Conservation (phyloP, 2,888 invertebrate genomes). For the Monoplex corrugatus region DNA sequence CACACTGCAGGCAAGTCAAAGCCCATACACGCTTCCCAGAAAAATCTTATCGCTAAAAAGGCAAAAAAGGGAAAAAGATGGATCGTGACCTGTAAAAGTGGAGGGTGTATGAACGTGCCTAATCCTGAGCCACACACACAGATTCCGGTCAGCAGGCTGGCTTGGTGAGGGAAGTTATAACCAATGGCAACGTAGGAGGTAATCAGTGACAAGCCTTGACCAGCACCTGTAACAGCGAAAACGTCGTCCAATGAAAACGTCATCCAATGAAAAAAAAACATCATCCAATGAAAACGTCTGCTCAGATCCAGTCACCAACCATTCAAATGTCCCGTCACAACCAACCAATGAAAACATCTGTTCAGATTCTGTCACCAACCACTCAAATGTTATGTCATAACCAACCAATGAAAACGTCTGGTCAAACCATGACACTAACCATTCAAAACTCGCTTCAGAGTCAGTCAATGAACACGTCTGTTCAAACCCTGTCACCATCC, state of each 20-base stretch:
- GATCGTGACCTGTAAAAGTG: conserved; percentile 40
- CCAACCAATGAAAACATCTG: too few species aligned
- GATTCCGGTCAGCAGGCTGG: conserved; percentile 46
- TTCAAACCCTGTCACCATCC: too few species aligned
- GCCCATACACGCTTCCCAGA: too few species aligned
- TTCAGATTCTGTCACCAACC: too few species aligned
- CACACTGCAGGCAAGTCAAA: too few species aligned
- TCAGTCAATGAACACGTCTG: too few species aligned
- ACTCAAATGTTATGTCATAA: too few species aligned
- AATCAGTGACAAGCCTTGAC: conserved; percentile 31
- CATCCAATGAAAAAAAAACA: neutral
- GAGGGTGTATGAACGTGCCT: conserved; percentile 49
- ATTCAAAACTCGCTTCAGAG: neutral
- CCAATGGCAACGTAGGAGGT: conserved; percentile 30
- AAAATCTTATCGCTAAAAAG: too few species aligned
- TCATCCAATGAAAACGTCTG: neutral
- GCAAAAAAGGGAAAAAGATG: neutral
- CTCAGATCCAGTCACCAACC: neutral
- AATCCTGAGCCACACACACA: conserved; percentile 46
- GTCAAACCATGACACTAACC: neutral
- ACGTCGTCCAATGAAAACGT: too few species aligned
- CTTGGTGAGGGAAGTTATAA: conserved; percentile 48
- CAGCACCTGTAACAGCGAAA: conserved; percentile 35
- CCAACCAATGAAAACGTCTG: neutral
- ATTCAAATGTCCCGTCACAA: neutral